Conservation (phyloP, 2,797 vertebrate species). For the Chelidonichthys spinosus region DNA sequence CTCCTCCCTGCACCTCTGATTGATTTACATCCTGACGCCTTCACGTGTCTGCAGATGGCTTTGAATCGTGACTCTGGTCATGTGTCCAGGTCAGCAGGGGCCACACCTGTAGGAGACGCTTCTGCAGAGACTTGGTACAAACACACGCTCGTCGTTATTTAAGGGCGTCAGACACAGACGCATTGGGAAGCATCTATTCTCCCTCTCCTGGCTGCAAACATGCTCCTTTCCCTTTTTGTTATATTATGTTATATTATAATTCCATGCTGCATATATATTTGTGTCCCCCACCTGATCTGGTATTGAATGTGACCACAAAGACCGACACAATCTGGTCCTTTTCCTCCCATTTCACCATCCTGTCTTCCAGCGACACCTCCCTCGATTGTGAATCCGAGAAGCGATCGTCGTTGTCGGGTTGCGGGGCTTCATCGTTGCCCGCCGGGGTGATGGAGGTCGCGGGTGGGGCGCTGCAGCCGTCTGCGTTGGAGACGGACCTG, state of each 20-base stretch:
- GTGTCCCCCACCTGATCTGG: slow-evolving; percentile 88
- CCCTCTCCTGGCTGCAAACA: background rate
- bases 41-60: slow-evolving; percentile 8
- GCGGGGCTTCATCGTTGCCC: slow-evolving; percentile 51
- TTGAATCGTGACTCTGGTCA: slow-evolving; percentile 38
- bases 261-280: background rate
- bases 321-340: slow-evolving; percentile 92
- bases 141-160: slow-evolving; percentile 18
- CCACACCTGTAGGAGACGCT: slow-evolving; percentile 70
- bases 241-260: background rate
- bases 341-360: slow-evolving; percentile 87
- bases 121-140: slow-evolving; percentile 46
- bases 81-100: slow-evolving; percentile 49
- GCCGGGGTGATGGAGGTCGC: slow-evolving; percentile 61
- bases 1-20: slow-evolving; percentile 47
- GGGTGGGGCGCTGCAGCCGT: slow-evolving; percentile 70
- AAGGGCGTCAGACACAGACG: slow-evolving; percentile 23
- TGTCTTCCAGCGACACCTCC: slow-evolving; percentile 67
- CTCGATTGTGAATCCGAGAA: slow-evolving; percentile 56
- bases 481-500: slow-evolving; percentile 53
- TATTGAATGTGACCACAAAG: slow-evolving; percentile 93
- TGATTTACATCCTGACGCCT: slow-evolving; percentile 40
- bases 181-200: background rate
- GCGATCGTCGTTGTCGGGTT: slow-evolving; percentile 53
- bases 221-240: no score